phyloP scores from a whole-genome alignment of 92 coral and sea anemone genomes.

The Metridium senile region DNA sequence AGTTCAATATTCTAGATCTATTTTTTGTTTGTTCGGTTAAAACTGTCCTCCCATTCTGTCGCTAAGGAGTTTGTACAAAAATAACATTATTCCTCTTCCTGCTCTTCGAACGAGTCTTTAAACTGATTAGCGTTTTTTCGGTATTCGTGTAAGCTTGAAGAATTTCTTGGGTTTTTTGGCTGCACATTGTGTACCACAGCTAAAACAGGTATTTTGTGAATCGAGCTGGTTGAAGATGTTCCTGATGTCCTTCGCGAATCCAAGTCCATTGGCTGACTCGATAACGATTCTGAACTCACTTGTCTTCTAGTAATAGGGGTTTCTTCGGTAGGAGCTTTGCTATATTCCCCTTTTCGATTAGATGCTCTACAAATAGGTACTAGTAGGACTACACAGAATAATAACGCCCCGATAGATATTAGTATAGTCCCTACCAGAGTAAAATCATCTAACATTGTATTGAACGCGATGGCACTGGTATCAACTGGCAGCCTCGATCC shows the following conservation, averaged over 20 bases:
- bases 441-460: slow-evolving; percentile 88
- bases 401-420: slow-evolving; percentile 75
- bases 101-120: slow-evolving; percentile 93
- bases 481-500: slow-evolving; percentile 80
- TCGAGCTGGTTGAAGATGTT: slow-evolving; percentile 64
- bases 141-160: slow-evolving; percentile 54
- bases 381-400: slow-evolving; percentile 79
- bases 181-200: slow-evolving; percentile 94
- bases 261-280: slow-evolving; percentile 53
- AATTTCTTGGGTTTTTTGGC: slow-evolving; percentile 56
- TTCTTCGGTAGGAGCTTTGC: slow-evolving; percentile 81
- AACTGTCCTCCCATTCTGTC: not conserved
- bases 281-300: slow-evolving; percentile 36
- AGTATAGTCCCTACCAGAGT: slow-evolving; percentile 87
- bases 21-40: not conserved
- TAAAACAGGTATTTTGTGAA: slow-evolving; percentile 94
- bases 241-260: slow-evolving; percentile 37
- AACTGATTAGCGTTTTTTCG: slow-evolving; percentile 64
- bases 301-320: slow-evolving; percentile 29
- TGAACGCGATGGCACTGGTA: slow-evolving; percentile 76
- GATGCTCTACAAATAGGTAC: slow-evolving; percentile 79
- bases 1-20: not conserved
- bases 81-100: slow-evolving; percentile 22
- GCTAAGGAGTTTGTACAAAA: slow-evolving; percentile 1
- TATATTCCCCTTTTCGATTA: slow-evolving; percentile 71